Evolutionary conservation across 2,113 vertebrate species (phyloP).

Genomic region (Boulengeromyrus knoepffleri): DNA sequence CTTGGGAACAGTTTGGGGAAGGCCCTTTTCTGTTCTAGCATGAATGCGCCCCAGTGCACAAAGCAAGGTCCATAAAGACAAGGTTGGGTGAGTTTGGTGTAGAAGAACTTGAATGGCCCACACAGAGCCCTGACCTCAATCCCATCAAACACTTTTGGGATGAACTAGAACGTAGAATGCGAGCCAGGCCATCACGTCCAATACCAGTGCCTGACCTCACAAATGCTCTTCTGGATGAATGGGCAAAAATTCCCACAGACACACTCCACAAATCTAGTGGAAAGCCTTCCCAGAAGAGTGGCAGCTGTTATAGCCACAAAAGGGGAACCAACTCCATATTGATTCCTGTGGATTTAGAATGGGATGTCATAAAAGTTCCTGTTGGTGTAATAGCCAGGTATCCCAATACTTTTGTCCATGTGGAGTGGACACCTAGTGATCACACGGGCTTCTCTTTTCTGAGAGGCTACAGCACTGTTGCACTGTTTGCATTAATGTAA

Average conservation of each 20-base stretch:
- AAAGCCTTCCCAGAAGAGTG: not conserved
- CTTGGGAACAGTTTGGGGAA: not conserved
- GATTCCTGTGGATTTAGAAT: not conserved
- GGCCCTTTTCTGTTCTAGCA: not conserved
- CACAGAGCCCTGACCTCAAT: too few relatives aligned
- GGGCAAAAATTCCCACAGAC: not conserved
- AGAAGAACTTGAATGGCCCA: too few relatives aligned
- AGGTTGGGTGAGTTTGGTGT: too few relatives aligned
- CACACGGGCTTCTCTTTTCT: not conserved
- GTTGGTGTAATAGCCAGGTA: not conserved
- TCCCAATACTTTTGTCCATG: not conserved
- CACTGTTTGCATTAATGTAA: not conserved
- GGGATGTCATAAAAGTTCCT: not conserved
- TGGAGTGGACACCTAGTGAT: not conserved
- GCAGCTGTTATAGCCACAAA: not conserved
- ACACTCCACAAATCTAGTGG: not conserved
- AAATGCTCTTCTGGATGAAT: not conserved
- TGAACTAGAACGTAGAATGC: too few relatives aligned
- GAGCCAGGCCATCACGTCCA: too few relatives aligned
- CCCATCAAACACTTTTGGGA: too few relatives aligned
- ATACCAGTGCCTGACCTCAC: too few relatives aligned
- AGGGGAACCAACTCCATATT: not conserved
- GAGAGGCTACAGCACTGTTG: not conserved
- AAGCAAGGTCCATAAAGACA: too few relatives aligned
- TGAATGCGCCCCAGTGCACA: not conserved